Base-by-base conservation (phyloP, 2,113 vertebrate genomes). In the Strix aluco region DNA sequence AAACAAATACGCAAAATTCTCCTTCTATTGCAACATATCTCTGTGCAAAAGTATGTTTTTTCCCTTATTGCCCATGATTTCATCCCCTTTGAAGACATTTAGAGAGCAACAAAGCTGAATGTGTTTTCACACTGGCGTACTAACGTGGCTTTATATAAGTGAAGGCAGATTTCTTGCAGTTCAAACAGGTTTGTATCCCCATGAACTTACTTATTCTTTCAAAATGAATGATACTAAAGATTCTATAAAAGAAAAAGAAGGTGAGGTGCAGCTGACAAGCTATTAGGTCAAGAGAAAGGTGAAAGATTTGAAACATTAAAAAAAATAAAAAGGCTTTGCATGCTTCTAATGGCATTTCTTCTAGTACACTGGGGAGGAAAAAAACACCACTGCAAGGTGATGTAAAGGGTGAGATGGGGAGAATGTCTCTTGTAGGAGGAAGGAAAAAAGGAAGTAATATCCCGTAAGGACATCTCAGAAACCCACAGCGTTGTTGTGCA, bases 191-290 rank as follows among this genome's bases (percentile, higher is more conserved):
- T 74, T 77, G 23, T 42, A 75, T 17, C 62, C 61, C 86, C 91
- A 88, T 54, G 78, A 97, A 93, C 75, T 90, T 91, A 90, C 65
- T 88, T 86, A 94, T 97, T 97, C 96, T 97, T 92, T 74, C 78
- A 82, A 94, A 97, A 87, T 88, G 85, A 96, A 96, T 94, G 94
- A 79, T 52, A 71, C 51, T 73, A 93, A 94, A 94, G 93, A 90
- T 71, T 90, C 73, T 88, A 34, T 75, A 84, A 90, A 78, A 40
- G 13, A 75, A 81, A 57, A 62, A 65, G 66, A 46, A 81, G 22
- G 29, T 51, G 49, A 97, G 65, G 80, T 63, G 52, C 36, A 89
- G 29, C 52, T 65, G 86, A 72, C 54, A 65, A 90, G 67, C 51
- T 69, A 57, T 47, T 62, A 81, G 96, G 92, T 94, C 88, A 92